Evolutionary conservation across 2,797 vertebrate species (phyloP), one percentile per base, ranked within the genome.

Genomic region (Manis pentadactyla): DNA sequence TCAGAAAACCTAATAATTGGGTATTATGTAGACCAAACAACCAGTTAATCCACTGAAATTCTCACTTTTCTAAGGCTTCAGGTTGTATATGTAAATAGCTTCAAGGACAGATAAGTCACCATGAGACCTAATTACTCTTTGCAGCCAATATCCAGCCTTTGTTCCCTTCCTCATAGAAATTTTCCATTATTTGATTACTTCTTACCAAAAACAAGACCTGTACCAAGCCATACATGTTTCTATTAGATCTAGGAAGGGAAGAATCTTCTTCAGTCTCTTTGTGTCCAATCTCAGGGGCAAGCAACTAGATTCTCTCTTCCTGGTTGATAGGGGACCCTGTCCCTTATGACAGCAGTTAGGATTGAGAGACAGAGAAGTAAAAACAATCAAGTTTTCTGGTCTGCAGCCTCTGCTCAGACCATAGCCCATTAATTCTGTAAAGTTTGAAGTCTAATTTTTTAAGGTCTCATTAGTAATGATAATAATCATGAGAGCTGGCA

Each of bases 151-250:
- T 46, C 46, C 46, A 46, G 46, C 46, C 46, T 46, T 69, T 91
- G 19, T 61, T 93, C 39, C 69, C 17, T 31, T 94, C 49, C 57
- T 87, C 92, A 37, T 23, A 66, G 79, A 95, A 90, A 82, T 66
- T 49, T 37, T 42, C 53, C 37, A 69, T 88, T 7, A 86, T 59
- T 94, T 84, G 77, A 95, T 95, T 85, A 85, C 31, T 39, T 84
- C 75, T 83, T 74, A 79, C 21, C 27, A 68, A 77, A 96, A 93
- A 79, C 51, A 55, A 74, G 95, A 75, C 69, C 31, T 37, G 5
- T 71, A 19, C 87, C 75, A 96, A 79, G 18, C 37, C 42, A 61
- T 46, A 71, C n/a, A 39, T 63, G 64, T 57, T 92, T 83, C 63
- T 68, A 39, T 49, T 34, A 82, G 11, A 55, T 19, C n/a, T 79